Percentiles rank a stretch among this genome's conserved stretches.
phyloP scores from a whole-genome alignment of 2,797 vertebrate genomes.

The Coregonus suidteri region DNA sequence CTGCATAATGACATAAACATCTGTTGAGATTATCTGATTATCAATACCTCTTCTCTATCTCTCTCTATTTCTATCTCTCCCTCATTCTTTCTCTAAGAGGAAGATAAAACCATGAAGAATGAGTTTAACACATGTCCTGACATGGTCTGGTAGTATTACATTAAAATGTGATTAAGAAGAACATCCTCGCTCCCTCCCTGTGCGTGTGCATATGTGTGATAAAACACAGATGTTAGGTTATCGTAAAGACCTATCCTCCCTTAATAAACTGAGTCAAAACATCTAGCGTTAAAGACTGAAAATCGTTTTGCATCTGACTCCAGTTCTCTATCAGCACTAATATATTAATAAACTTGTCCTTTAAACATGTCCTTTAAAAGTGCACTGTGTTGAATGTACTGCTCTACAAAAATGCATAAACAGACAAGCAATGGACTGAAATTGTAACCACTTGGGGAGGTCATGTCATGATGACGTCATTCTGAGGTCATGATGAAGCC shows the following conservation, averaged over 20 bases:
- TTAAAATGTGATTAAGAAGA: conserved; percentile 16
- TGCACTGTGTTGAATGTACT: neutral
- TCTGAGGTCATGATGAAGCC: neutral
- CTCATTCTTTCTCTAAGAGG: conserved; percentile 21
- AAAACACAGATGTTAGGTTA: no score
- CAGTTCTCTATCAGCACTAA: neutral
- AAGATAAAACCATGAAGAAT: conserved; percentile 36
- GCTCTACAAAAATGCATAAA: neutral
- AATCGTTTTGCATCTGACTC: neutral
- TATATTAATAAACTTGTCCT: neutral
- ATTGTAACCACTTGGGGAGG: neutral
- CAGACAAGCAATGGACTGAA: no score
- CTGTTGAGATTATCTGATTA: conserved; percentile 49
- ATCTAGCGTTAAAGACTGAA: neutral
- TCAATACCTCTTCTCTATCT: conserved; percentile 15
- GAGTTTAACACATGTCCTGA: conserved; percentile 26
- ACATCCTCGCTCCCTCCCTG: conserved; percentile 4
- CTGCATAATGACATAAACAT: conserved; percentile 60
- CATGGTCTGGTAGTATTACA: conserved; percentile 33
- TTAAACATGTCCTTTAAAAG: neutral
- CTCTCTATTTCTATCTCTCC: neutral
- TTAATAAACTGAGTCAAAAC: no score
- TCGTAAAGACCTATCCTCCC: no score
- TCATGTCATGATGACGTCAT: neutral
- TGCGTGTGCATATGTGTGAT: conserved; percentile 22